Conservation (phyloP, 1,140 invertebrate genomes). For the Zeugodacus cucurbitae region DNA sequence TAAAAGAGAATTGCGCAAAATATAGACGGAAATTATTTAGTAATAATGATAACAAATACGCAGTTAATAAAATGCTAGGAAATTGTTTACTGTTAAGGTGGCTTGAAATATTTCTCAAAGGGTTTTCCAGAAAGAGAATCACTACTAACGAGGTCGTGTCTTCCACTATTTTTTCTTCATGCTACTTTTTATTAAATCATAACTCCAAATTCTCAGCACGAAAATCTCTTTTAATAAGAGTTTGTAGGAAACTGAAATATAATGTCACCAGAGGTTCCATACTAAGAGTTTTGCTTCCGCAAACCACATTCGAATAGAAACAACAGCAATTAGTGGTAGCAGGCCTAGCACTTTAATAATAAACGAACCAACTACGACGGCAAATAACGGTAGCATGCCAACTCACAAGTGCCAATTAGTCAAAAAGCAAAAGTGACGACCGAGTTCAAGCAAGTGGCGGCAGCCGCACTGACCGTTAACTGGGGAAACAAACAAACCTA, state of each 20-base stretch:
- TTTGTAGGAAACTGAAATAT: too few relatives aligned
- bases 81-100: too few relatives aligned
- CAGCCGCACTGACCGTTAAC: background rate
- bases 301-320: background rate
- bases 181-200: too few relatives aligned
- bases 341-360: background rate
- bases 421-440: background rate
- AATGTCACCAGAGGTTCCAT: too few relatives aligned
- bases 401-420: slow-evolving; percentile 24
- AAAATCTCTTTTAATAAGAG: too few relatives aligned
- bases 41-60: background rate
- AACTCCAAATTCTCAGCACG: too few relatives aligned
- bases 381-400: background rate
- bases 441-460: background rate
- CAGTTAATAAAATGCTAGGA: too few relatives aligned
- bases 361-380: background rate
- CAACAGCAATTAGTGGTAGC: background rate
- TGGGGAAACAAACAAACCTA: background rate
- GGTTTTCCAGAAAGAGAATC: too few relatives aligned
- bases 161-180: too few relatives aligned
- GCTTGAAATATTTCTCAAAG: too few relatives aligned
- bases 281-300: too few relatives aligned
- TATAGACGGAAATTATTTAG: background rate
- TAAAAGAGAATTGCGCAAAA: background rate
- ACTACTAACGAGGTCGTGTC: too few relatives aligned